These are phyloP conservation scores for Megaceryle maxima DNA, from an alignment of 2,113 vertebrate genomes.

Conservation along the genomic window DNA sequence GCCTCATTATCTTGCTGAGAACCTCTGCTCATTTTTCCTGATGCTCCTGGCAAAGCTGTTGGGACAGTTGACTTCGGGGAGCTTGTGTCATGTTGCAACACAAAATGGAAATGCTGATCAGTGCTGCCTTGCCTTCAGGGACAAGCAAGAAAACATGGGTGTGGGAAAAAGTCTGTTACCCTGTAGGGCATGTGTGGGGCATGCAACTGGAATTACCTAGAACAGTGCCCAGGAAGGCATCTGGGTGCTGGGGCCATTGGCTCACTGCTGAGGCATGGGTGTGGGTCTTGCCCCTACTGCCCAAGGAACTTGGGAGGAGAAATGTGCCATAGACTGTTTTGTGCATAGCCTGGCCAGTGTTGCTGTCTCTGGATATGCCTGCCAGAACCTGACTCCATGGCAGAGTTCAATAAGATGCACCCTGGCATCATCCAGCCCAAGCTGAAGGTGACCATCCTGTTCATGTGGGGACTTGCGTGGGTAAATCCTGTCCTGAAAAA, in stretches of 20 bases:
- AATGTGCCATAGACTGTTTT: background rate
- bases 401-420: background rate
- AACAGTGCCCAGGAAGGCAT: background rate
- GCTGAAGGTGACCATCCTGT: background rate
- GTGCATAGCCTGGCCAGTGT: background rate
- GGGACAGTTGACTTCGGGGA: background rate
- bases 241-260: background rate
- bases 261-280: background rate
- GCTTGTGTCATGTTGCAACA: conserved; percentile 45
- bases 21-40: background rate
- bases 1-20: background rate
- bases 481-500: background rate
- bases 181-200: conserved; percentile 23
- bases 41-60: conserved; percentile 15
- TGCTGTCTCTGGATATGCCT: background rate
- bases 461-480: rapidly evolving
- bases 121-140: conserved; percentile 51
- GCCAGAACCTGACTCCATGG: rapidly evolving
- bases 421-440: background rate
- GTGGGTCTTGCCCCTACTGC: background rate
- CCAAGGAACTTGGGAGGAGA: background rate
- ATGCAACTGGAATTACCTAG: conserved; percentile 27
- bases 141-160: conserved; percentile 24
- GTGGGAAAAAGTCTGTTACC: conserved; percentile 43
- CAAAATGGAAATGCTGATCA: conserved; percentile 48